Conservation (phyloP, 2,888 invertebrate species). For the Polylopha cassiicola region DNA sequence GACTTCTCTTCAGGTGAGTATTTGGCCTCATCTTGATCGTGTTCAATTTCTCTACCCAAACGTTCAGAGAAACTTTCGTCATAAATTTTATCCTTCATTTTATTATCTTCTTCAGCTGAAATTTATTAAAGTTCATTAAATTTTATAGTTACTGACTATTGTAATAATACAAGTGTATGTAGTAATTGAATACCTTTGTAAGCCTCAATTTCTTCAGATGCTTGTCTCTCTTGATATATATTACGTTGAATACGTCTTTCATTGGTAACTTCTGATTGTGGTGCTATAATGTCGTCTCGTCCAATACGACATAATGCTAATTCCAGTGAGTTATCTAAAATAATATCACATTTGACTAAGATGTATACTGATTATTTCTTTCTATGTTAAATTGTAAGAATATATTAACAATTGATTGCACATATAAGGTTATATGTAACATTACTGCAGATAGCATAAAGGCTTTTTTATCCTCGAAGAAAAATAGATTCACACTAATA, state of each 20-base stretch:
- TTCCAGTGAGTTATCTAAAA: slow-evolving; percentile 83
- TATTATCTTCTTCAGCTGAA: slow-evolving; percentile 70
- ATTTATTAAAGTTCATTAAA: too few species aligned
- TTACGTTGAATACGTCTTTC: slow-evolving; percentile 71
- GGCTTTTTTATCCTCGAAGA: too few species aligned
- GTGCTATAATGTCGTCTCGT: slow-evolving; percentile 93
- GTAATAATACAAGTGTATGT: too few species aligned
- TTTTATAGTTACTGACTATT: neutral
- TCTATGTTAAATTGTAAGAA: too few species aligned
- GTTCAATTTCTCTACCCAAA: slow-evolving; percentile 52
- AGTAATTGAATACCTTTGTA: slow-evolving; percentile 70
- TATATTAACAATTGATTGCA: too few species aligned
- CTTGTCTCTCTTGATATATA: slow-evolving; percentile 73
- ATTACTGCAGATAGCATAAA: too few species aligned
- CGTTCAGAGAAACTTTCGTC: slow-evolving; percentile 60
- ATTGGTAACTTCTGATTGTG: slow-evolving; percentile 83
- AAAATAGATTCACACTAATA: too few species aligned
- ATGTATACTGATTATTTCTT: too few species aligned
- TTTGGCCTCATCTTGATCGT: slow-evolving; percentile 82
- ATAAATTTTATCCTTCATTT: slow-evolving; percentile 62
- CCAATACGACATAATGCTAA: slow-evolving; percentile 90
- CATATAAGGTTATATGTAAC: too few species aligned
- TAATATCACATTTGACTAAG: slow-evolving; percentile 1
- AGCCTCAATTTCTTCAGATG: slow-evolving; percentile 73
- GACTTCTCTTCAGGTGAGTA: slow-evolving; percentile 89